phyloP scores from a whole-genome alignment of 2,888 invertebrate species.

The Crocallis elinguaria region DNA sequence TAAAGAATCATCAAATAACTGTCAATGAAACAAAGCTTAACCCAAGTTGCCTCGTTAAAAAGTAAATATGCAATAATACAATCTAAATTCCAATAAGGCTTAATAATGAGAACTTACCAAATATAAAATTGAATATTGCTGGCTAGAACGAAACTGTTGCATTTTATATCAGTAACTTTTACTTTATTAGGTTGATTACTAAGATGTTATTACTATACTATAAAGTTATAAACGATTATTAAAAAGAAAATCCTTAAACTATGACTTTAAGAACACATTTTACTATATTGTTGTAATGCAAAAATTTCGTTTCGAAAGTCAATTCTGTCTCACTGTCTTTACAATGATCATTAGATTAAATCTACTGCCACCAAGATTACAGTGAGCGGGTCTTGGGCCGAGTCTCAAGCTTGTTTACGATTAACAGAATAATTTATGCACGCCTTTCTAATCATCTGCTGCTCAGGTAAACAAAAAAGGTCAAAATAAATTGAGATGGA shows the following conservation, averaged over 20 bases:
- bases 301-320: constrained; percentile 50
- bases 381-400: constrained; percentile 64
- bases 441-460: constrained; percentile 75
- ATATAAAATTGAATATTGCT: constrained; percentile 31
- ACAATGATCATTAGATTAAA: constrained; percentile 63
- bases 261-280: too few relatives aligned
- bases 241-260: not conserved
- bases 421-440: constrained; percentile 59
- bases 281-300: constrained; percentile 45
- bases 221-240: not conserved
- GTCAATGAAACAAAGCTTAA: constrained; percentile 55
- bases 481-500: not conserved
- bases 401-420: constrained; percentile 54
- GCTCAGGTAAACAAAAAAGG: constrained; percentile 34
- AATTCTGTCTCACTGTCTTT: constrained; percentile 63
- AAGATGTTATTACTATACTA: too few relatives aligned
- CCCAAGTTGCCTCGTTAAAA: constrained; percentile 63
- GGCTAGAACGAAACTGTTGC: constrained; percentile 51
- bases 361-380: constrained; percentile 69
- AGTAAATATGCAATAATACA: constrained; percentile 41
- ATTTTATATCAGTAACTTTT: too few relatives aligned
- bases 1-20: constrained; percentile 71
- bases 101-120: constrained; percentile 38
- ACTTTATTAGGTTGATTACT: not conserved
- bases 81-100: constrained; percentile 39